phyloP scores from a whole-genome alignment of 1,140 invertebrate species.

The Coptotermes formosanus region DNA sequence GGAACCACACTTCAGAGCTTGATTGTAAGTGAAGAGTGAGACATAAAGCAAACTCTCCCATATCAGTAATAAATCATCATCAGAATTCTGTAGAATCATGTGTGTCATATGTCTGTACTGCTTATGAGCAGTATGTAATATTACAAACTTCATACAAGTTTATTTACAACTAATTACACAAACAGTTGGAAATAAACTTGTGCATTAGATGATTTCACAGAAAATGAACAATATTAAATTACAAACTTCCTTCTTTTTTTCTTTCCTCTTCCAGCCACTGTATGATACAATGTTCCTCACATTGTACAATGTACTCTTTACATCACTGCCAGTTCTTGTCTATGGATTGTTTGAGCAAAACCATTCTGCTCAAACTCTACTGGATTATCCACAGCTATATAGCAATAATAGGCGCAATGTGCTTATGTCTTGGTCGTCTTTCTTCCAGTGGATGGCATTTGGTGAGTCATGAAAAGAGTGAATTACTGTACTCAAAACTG shows the following conservation, averaged over 20 bases:
- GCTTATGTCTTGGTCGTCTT: slow-evolving; percentile 61
- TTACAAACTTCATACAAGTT: too few relatives aligned
- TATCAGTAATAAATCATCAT: too few relatives aligned
- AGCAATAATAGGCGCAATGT: slow-evolving; percentile 62
- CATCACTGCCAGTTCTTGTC: slow-evolving; percentile 66
- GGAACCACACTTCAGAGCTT: too few relatives aligned
- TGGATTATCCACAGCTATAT: slow-evolving; percentile 68
- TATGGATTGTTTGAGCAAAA: slow-evolving; percentile 73
- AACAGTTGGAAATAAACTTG: too few relatives aligned
- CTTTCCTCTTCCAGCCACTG: slow-evolving; percentile 50
- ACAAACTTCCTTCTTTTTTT: not conserved
- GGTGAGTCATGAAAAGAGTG: slow-evolving; percentile 48
- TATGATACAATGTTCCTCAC: slow-evolving; percentile 73
- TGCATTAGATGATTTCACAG: too few relatives aligned
- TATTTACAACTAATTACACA: too few relatives aligned
- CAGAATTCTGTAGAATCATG: too few relatives aligned
- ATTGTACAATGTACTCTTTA: slow-evolving; percentile 73
- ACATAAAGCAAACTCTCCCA: too few relatives aligned
- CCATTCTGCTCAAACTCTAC: slow-evolving; percentile 56
- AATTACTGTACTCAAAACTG: not conserved
- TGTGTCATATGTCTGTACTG: too few relatives aligned
- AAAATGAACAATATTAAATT: too few relatives aligned
- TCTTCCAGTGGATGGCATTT: slow-evolving; percentile 63
- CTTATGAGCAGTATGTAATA: too few relatives aligned
- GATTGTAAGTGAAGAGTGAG: too few relatives aligned